phyloP scores from a whole-genome alignment of 2,113 vertebrate genomes.

The Callospermophilus lateralis region DNA sequence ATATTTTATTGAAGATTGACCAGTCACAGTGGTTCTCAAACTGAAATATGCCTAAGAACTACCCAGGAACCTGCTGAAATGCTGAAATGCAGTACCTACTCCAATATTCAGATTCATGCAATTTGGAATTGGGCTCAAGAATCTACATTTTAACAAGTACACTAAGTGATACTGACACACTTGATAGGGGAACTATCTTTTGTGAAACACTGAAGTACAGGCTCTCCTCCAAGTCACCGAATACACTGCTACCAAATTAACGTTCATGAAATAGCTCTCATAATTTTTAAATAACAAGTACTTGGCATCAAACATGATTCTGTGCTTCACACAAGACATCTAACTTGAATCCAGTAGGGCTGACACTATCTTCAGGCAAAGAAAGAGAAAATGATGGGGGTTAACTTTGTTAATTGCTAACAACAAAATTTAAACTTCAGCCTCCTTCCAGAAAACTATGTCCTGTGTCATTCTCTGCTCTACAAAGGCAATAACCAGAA shows the following conservation, averaged over 20 bases:
- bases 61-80: neutral
- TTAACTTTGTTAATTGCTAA: neutral
- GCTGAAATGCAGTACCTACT: no score
- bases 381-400: neutral
- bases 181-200: neutral
- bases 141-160: neutral
- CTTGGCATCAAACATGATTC: neutral
- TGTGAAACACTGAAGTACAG: neutral
- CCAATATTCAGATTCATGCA: neutral
- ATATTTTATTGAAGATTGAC: neutral
- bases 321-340: neutral
- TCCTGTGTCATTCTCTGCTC: neutral
- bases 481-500: neutral
- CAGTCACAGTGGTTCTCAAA: neutral
- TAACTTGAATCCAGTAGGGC: neutral
- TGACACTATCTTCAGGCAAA: neutral
- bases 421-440: neutral
- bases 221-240: neutral
- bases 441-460: neutral
- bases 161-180: neutral
- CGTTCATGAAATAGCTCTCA: neutral
- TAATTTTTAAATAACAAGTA: slow-evolving; percentile 11
- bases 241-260: neutral
- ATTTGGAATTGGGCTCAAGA: neutral
- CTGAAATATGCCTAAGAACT: neutral